phyloP scores from a whole-genome alignment of 2,113 vertebrate genomes.

The Erythrolamprus reginae region DNA sequence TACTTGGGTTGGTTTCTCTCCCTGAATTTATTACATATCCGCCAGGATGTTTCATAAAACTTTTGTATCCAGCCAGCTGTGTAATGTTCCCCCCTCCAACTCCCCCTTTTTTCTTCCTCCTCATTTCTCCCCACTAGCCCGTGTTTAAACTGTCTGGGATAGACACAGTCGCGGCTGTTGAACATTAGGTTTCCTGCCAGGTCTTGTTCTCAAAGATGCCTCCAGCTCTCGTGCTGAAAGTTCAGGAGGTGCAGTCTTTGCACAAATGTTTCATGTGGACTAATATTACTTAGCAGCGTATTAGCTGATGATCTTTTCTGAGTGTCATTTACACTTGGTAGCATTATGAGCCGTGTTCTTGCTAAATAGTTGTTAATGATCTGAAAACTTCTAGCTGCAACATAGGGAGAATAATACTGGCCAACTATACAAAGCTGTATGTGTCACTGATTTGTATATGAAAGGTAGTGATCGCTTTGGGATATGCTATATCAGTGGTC shows the following conservation, averaged over 20 bases:
- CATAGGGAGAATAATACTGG: background rate
- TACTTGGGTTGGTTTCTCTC: background rate
- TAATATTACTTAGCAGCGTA: background rate
- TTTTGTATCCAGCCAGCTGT: slow-evolving; percentile 14
- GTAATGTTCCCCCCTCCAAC: background rate
- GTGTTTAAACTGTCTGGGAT: slow-evolving; percentile 23
- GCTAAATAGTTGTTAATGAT: background rate
- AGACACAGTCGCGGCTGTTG: background rate
- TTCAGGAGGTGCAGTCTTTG: background rate
- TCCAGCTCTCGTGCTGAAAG: background rate
- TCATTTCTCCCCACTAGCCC: background rate
- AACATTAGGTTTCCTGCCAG: background rate
- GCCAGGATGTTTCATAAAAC: slow-evolving; percentile 14
- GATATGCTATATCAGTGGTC: background rate
- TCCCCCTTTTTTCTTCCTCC: background rate
- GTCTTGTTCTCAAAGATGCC: background rate
- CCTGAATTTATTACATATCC: background rate
- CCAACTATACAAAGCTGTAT: background rate
- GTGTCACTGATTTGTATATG: background rate
- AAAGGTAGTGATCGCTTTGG: background rate
- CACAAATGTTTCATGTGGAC: background rate
- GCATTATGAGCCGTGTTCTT: background rate
- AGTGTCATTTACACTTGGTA: background rate
- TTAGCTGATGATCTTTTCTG: background rate
- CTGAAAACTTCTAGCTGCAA: background rate